A percentile compares a stretch with the other conserved stretches of the same genome.
Conservation (phyloP, 2,113 vertebrate species). For the Anguilla japonica region DNA sequence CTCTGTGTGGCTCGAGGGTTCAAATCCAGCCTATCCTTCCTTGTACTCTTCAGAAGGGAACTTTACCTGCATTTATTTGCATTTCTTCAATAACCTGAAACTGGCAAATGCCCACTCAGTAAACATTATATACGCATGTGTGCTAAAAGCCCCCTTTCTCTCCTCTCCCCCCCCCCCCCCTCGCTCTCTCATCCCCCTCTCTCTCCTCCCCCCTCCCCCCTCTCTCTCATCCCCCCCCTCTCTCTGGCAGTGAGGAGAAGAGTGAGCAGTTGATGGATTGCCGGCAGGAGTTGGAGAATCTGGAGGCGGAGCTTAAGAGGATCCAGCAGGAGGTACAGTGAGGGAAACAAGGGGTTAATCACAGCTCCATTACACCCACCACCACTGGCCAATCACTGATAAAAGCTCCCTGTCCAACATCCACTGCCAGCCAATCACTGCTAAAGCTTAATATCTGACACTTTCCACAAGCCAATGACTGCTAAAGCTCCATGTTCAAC, state of each 20-base stretch:
- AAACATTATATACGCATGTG: neutral
- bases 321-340: constrained; percentile 88
- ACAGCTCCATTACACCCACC: neutral
- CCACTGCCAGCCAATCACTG: neutral
- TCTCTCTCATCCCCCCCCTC: constrained; percentile 14
- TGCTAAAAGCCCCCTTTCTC: neutral
- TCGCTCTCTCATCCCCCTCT: neutral
- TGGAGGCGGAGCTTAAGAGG: constrained; percentile 85
- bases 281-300: constrained; percentile 89
- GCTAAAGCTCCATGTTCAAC: neutral
- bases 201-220: constrained; percentile 15
- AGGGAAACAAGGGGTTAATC: neutral
- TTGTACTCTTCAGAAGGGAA: no score
- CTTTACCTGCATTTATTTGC: no score
- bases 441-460: no score
- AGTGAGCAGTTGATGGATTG: constrained; percentile 94
- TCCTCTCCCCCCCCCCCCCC: constrained; percentile 18
- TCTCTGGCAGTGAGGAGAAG: constrained; percentile 85
- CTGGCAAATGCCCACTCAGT: no score
- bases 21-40: no score
- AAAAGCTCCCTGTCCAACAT: neutral
- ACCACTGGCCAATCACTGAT: neutral
- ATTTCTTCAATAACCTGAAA: no score
- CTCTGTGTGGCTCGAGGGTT: no score
- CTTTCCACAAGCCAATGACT: neutral